phyloP scores from a whole-genome alignment of 2,113 vertebrate species.

The Pomatostomus ruficeps region DNA sequence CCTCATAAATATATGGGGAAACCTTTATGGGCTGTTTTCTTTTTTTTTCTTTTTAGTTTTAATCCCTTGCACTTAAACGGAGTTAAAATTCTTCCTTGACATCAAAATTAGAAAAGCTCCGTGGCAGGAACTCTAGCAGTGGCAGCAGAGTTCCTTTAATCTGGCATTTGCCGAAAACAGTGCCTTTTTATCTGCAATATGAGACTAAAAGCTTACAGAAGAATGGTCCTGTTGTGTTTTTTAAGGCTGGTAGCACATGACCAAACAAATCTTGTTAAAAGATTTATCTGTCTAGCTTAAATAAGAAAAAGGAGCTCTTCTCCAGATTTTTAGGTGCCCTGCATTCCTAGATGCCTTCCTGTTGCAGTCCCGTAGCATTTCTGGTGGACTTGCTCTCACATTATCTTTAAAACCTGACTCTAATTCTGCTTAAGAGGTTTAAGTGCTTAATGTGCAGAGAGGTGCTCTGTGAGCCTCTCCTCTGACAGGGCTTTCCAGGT shows the following conservation, averaged over 20 bases:
- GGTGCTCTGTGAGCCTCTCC: neutral
- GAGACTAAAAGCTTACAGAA: conserved; percentile 51
- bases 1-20: neutral
- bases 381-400: conserved; percentile 23
- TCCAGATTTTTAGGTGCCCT: neutral
- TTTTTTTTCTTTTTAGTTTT: neutral
- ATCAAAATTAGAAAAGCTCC: neutral
- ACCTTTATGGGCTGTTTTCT: neutral
- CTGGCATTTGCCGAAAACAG: conserved; percentile 43
- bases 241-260: conserved; percentile 44
- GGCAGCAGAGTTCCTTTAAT: conserved; percentile 32
- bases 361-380: neutral
- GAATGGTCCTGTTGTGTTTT: conserved; percentile 57
- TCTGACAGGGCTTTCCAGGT: conserved; percentile 13
- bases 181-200: conserved; percentile 49
- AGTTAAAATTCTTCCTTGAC: neutral
- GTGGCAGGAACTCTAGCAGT: neutral
- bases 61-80: neutral
- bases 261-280: conserved; percentile 60
- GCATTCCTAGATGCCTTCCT: neutral
- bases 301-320: neutral
- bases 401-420: conserved; percentile 54
- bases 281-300: conserved; percentile 56
- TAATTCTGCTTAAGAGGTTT: conserved; percentile 49
- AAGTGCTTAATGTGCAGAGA: conserved; percentile 26